Conservation (phyloP, 1,140 invertebrate species). For the Ephestia elutella region DNA sequence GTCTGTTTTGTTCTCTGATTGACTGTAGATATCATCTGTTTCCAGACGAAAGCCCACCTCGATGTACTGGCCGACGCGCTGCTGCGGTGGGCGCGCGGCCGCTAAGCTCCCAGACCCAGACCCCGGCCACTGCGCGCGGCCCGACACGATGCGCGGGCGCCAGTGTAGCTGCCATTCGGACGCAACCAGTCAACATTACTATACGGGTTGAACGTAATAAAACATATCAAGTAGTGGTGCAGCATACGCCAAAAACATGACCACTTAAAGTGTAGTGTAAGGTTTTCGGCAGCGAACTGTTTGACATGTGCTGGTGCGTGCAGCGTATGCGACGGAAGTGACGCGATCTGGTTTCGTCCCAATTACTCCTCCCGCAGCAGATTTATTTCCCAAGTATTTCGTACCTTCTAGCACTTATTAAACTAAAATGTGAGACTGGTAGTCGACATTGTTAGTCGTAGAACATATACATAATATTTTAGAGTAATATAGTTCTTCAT, state of each 20-base stretch:
- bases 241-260: slow-evolving; percentile 49
- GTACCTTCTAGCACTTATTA: slow-evolving; percentile 66
- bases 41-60: slow-evolving; percentile 95
- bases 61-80: slow-evolving; percentile 94
- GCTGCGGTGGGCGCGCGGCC: slow-evolving; percentile 92
- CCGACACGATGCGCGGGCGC: slow-evolving; percentile 42
- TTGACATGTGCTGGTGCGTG: slow-evolving; percentile 19
- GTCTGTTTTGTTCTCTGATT: neutral
- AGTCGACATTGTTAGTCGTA: slow-evolving; percentile 72
- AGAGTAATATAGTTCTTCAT: slow-evolving; percentile 60
- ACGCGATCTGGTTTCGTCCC: slow-evolving; percentile 64
- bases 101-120: slow-evolving; percentile 75
- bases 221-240: slow-evolving; percentile 71
- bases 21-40: slow-evolving; percentile 36
- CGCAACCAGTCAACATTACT: slow-evolving; percentile 57
- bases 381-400: slow-evolving; percentile 57
- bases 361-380: slow-evolving; percentile 50
- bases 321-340: slow-evolving; percentile 28
- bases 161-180: slow-evolving; percentile 60
- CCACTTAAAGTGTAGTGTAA: slow-evolving; percentile 65
- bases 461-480: slow-evolving; percentile 67
- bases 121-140: slow-evolving; percentile 28
- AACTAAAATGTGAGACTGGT: slow-evolving; percentile 73
- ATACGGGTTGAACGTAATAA: slow-evolving; percentile 53
- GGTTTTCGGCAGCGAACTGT: slow-evolving; percentile 36